Evolutionary conservation across 2,888 invertebrate genomes (phyloP).

Genomic region (Synanthedon formicaeformis): DNA sequence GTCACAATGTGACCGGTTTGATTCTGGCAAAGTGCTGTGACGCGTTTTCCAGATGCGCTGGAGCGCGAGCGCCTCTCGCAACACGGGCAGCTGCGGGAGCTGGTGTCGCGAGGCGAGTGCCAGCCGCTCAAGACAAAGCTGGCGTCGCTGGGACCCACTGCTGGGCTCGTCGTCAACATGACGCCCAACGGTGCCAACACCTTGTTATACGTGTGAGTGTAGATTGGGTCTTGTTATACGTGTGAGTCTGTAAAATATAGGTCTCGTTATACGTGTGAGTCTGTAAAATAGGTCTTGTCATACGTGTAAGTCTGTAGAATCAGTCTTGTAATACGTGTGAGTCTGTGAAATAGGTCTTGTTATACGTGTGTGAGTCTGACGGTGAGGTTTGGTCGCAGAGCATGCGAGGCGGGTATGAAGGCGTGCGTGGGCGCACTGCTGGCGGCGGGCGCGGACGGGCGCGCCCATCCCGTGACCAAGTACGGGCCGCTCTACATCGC

Average conservation of each 20-base stretch:
- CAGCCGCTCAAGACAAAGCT: slow-evolving; percentile 75
- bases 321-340: too few relatives aligned
- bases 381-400: slow-evolving; percentile 59
- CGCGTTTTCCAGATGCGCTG: slow-evolving; percentile 67
- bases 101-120: slow-evolving; percentile 80
- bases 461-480: slow-evolving; percentile 89
- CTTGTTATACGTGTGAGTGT: slow-evolving; percentile 83
- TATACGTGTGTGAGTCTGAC: not conserved
- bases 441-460: slow-evolving; percentile 86
- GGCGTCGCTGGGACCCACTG: slow-evolving; percentile 73
- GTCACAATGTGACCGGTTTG: too few relatives aligned
- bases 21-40: too few relatives aligned
- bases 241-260: too few relatives aligned
- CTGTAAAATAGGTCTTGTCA: too few relatives aligned
- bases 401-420: slow-evolving; percentile 86
- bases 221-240: too few relatives aligned
- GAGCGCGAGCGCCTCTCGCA: slow-evolving; percentile 81
- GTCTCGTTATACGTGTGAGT: too few relatives aligned
- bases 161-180: slow-evolving; percentile 84
- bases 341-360: too few relatives aligned
- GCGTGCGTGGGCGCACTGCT: slow-evolving; percentile 80
- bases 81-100: slow-evolving; percentile 81
- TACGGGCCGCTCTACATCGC: slow-evolving; percentile 94
- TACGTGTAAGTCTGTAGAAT: too few relatives aligned
- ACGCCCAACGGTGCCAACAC: slow-evolving; percentile 91